phyloP scores from a whole-genome alignment of 2,113 vertebrate species.

The Chitala chitala region DNA sequence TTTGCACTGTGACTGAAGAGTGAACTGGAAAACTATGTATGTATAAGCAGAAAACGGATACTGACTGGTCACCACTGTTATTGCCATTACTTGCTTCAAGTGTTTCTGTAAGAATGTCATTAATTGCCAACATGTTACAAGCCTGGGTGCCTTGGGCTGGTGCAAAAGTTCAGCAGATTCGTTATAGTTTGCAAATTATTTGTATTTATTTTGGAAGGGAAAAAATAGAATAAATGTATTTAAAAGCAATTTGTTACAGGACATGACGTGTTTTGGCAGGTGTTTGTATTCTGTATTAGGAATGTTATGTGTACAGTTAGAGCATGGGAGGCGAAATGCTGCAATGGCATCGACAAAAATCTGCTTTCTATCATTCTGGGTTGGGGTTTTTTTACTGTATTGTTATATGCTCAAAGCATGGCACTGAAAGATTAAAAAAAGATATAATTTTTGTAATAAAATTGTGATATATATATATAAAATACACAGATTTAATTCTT shows the following conservation, averaged over 20 bases:
- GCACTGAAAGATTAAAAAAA: slow-evolving; percentile 66
- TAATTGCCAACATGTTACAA: slow-evolving; percentile 71
- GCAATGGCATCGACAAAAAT: slow-evolving; percentile 59
- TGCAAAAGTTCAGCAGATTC: slow-evolving; percentile 55
- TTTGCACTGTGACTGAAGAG: slow-evolving; percentile 67
- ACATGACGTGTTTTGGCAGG: slow-evolving; percentile 56
- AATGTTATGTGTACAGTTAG: slow-evolving; percentile 68
- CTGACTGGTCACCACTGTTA: slow-evolving; percentile 49
- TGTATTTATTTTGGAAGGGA: slow-evolving; percentile 44
- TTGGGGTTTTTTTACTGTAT: slow-evolving; percentile 72
- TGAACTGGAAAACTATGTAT: slow-evolving; percentile 31
- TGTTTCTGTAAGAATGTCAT: slow-evolving; percentile 65
- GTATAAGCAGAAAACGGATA: slow-evolving; percentile 53
- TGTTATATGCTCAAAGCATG: slow-evolving; percentile 77
- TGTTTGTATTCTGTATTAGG: slow-evolving; percentile 71
- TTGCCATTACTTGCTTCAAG: slow-evolving; percentile 55
- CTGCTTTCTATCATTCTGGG: slow-evolving; percentile 65
- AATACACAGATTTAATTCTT: slow-evolving; percentile 37
- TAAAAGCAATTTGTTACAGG: slow-evolving; percentile 48
- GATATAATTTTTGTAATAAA: slow-evolving; percentile 76
- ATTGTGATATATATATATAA: slow-evolving; percentile 61
- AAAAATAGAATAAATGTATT: slow-evolving; percentile 56
- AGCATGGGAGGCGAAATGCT: slow-evolving; percentile 69
- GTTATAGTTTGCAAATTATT: slow-evolving; percentile 53
- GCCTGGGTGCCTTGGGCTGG: slow-evolving; percentile 81